Base-by-base conservation (phyloP, 2,888 invertebrate species). In the Hydrotaea diabolus region DNA sequence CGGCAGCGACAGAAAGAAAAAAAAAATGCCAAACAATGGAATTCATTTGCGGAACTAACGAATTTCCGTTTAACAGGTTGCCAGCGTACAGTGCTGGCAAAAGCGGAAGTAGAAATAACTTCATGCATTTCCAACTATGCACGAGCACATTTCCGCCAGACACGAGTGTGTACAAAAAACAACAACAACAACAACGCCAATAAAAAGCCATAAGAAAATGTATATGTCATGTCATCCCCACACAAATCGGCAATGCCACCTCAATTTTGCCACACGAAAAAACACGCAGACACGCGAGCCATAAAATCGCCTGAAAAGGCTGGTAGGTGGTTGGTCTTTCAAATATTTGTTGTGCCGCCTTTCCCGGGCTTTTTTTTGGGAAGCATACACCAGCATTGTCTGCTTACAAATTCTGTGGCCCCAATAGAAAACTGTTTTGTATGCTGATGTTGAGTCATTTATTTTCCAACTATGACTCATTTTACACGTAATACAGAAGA, bases 41-140 rank as follows among this genome's bases (percentile, higher is more conserved):
- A 81, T 79, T 82, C 82, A 69, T 77, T 82, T 91, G 90, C 91
- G 91, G 91, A 91, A 91, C 91, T 91, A 88, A 86, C 88, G 87
- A 88, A 90, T 91, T 90, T 90, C 87, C 88, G 87, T 83, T 86
- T 87, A 90, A 87, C 90, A 89, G 91, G 91, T 89, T 80, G 73
- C 43, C 91, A 91, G 88, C 80, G 72, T 49, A 15, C 5, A 7
- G 72, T 87, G 88, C 87, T 87, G 85, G 87, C 85, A 36, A 85
- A 86, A 90, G 88, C 91, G 91, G 91, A 91, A 91, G 90, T 91
- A 81, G 15, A 66, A 69, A 43, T 21, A 21, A 19, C 2, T 1
- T 15, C 3, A 87, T n/a, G n/a, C 31, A 87, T 72, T 87, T 11
- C 64, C 78, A 72, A 19, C 71, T 39, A 66, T 31, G 31, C 7